Conservation (phyloP, 1,140 invertebrate species). For the Drosophila fuyamai region DNA sequence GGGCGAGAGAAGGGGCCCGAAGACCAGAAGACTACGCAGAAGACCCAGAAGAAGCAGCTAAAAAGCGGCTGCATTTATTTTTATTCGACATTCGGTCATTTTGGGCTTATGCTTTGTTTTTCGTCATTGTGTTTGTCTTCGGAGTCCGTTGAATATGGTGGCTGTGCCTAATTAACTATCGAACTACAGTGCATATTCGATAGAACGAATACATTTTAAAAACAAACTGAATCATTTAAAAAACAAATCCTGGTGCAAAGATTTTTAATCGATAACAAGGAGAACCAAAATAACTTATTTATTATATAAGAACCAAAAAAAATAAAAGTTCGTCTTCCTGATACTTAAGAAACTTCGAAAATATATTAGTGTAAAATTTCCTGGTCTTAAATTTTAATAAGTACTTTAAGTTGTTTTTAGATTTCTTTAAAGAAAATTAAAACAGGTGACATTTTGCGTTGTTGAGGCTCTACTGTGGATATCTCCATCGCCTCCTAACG, state of each 20-base stretch:
- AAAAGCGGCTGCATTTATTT: conserved; percentile 60
- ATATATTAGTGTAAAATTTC: no score
- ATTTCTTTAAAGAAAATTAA: background rate
- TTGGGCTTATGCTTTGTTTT: conserved; percentile 55
- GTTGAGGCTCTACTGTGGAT: conserved; percentile 12
- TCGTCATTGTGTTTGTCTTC: conserved; percentile 27
- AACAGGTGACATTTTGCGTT: background rate
- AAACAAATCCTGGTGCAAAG: no score
- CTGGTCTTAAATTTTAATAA: no score
- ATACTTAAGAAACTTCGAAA: no score
- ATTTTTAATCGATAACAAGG: no score
- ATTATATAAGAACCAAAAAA: no score
- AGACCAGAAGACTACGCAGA: conserved; percentile 3
- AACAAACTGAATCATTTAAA: no score
- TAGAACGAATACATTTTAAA: background rate
- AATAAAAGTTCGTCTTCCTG: no score
- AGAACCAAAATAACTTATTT: no score
- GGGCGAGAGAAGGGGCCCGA: conserved; percentile 31
- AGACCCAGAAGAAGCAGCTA: conserved; percentile 7
- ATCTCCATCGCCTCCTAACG: conserved; percentile 18
- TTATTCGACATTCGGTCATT: conserved; percentile 60
- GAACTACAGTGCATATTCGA: conserved; percentile 21
- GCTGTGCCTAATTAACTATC: conserved; percentile 45
- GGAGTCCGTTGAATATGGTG: conserved; percentile 19
- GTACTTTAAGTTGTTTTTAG: background rate